Evolutionary conservation across 2,797 vertebrate species (phyloP), one percentile per base, ranked within the genome.

Genomic region (Amphiprion clarkii): DNA sequence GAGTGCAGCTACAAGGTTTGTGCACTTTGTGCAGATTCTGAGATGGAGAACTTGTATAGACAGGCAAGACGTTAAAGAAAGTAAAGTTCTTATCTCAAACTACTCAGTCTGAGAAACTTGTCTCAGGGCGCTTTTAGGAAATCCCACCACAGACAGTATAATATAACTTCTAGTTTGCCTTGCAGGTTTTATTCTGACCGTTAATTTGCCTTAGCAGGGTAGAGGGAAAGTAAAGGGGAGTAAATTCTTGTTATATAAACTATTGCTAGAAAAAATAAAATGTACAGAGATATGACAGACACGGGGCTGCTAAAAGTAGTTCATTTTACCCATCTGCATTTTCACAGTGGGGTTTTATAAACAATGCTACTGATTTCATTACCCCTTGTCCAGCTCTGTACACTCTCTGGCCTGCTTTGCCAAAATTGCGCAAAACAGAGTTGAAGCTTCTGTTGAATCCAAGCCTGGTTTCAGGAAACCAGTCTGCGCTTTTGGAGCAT

Each of bases 401-500:
- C 63, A 64, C 40, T 69, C 59, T 56, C 65, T 69, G 25, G 56
- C 29, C 29, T 62, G 14, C 23, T 69, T 80, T 78, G n/a, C 23
- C 36, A 2, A 63, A 65, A 74, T 44, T 53, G 58, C 31, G 74
- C 3, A 62, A 82, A 81, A 52, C 36, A 56, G 65, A 71, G 23
- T 49, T 51, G 64, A 77, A 71, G 62, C 64, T 71, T 78, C 52
- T 21, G 49, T 44, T 61, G 56, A 63, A 67, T 76, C 71, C 16
- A 60, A 83, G 76, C 61, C 71, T 84, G 76, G 63, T 84, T 84
- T 55, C 80, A 76, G 81, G 79, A 89, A 92, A 89, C 83, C 79
- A 76, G 82, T 74, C 66, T n/a, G 67, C 82, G 69, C 63, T 13
- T 25, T 78, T 79, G 63, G 60, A 82, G 71, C 60, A 71, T 70